These are phyloP conservation scores for Dynastes grantii DNA, from an alignment of 2,888 invertebrate genomes.

Conservation along the genomic window DNA sequence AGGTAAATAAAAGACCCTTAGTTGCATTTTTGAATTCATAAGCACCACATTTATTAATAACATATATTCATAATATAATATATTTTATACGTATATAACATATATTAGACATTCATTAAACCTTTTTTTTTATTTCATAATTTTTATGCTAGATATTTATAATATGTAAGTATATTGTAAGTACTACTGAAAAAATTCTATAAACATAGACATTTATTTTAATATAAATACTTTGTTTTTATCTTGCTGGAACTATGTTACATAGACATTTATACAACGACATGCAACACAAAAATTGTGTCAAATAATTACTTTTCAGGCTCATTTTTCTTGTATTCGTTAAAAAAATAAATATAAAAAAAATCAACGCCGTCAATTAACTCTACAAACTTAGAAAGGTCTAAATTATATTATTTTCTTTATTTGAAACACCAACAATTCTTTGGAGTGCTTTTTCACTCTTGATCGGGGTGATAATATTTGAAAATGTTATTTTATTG, in stretches of 20 bases:
- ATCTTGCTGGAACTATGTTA: not conserved
- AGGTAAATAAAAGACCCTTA: not conserved
- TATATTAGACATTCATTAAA: not conserved
- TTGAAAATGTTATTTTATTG: too few species aligned
- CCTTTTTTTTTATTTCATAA: too few species aligned
- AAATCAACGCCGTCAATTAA: not conserved
- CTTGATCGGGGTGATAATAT: too few species aligned
- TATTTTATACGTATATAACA: not conserved
- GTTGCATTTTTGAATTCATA: not conserved
- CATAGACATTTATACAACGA: conserved; percentile 18
- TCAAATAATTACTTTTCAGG: conserved; percentile 7
- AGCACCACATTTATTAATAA: not conserved
- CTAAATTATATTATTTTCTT: too few species aligned
- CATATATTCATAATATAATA: conserved; percentile 2
- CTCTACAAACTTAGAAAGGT: too few species aligned
- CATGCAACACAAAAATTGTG: conserved; percentile 5
- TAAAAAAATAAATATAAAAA: not conserved
- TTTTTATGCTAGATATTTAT: too few species aligned
- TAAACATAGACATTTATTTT: conserved; percentile 40
- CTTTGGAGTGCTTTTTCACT: too few species aligned
- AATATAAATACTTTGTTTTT: conserved; percentile 3
- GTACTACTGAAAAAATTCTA: conserved; percentile 25
- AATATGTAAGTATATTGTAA: too few species aligned
- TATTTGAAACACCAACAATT: too few species aligned
- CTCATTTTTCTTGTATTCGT: not conserved